phyloP scores from a whole-genome alignment of 2,888 invertebrate genomes.

The Eubasilissa splendida region DNA sequence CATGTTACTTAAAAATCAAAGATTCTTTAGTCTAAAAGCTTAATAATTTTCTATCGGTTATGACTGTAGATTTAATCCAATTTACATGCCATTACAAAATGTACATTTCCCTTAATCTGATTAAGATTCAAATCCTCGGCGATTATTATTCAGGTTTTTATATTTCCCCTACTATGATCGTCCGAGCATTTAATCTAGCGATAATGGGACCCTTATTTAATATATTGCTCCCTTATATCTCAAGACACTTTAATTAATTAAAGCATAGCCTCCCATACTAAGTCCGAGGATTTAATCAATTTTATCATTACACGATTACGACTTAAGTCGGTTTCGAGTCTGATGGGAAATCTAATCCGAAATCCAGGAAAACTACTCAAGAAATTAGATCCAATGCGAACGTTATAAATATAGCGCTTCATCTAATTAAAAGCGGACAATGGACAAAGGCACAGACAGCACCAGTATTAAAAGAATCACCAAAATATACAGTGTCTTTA shows the following conservation, averaged over 20 bases:
- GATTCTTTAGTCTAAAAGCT: too few species aligned
- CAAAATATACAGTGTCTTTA: too few species aligned
- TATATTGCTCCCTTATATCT: conserved; percentile 19
- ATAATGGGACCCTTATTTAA: conserved; percentile 8
- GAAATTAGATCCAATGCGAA: too few species aligned
- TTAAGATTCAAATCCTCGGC: not conserved
- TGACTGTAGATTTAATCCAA: too few species aligned
- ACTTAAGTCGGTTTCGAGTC: not conserved
- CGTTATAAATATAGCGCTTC: too few species aligned
- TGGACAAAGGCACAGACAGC: too few species aligned
- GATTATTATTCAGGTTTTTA: not conserved
- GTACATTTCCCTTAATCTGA: too few species aligned
- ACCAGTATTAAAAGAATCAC: too few species aligned
- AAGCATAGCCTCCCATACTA: conserved; percentile 6
- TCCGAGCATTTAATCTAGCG: not conserved
- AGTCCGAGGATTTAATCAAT: conserved; percentile 26
- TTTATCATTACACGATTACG: conserved; percentile 16
- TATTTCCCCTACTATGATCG: not conserved
- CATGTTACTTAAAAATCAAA: too few species aligned
- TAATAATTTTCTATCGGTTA: too few species aligned
- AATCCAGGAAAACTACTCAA: not conserved
- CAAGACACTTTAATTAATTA: conserved; percentile 27
- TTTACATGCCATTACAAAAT: too few species aligned
- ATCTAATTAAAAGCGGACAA: too few species aligned
- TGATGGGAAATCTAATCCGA: conserved; percentile 8